A percentile compares a stretch with the other conserved stretches of the same genome.
Evolutionary conservation across 1,140 invertebrate species (phyloP).

Genomic region (Laodelphax striatellus): DNA sequence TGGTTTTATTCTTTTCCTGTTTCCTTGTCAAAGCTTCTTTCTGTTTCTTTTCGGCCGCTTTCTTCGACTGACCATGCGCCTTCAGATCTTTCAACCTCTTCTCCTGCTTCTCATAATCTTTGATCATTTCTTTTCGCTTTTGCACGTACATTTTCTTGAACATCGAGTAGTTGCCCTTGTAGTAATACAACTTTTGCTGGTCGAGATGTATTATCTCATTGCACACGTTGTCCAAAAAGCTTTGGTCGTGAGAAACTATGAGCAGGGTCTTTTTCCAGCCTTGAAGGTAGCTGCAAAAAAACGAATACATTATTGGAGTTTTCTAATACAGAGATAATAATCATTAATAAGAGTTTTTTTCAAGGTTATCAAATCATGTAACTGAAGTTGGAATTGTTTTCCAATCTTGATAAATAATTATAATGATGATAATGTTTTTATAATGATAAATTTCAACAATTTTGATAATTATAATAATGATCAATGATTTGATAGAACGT

Average conservation of each 20-base stretch:
- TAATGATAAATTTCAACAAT: too few species aligned
- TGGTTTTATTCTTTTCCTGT: conserved; percentile 78
- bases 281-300: conserved; percentile 69
- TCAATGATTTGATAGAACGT: too few species aligned
- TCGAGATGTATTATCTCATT: conserved; percentile 98
- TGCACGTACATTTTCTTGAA: conserved; percentile 99
- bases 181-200: conserved; percentile 88
- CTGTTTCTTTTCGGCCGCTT: conserved; percentile 86
- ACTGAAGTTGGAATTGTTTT: too few species aligned
- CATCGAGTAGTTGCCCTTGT: conserved; percentile 96
- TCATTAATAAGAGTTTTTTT: too few species aligned
- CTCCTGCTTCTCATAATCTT: conserved; percentile 97
- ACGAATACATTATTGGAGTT: not conserved
- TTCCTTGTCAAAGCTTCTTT: conserved; percentile 89
- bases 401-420: too few species aligned
- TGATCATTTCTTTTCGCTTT: conserved; percentile 89
- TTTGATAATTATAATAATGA: too few species aligned
- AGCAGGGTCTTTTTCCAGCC: conserved; percentile 95
- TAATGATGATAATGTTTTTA: too few species aligned
- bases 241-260: conserved; percentile 98
- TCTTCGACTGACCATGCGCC: conserved; percentile 87
- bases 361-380: too few species aligned
- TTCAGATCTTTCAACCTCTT: conserved; percentile 90
- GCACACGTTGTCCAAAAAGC: conserved; percentile 97
- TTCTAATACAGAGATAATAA: too few species aligned